Evolutionary conservation across 2,113 vertebrate species (phyloP).

Genomic region (Melanostigma gelatinosum): DNA sequence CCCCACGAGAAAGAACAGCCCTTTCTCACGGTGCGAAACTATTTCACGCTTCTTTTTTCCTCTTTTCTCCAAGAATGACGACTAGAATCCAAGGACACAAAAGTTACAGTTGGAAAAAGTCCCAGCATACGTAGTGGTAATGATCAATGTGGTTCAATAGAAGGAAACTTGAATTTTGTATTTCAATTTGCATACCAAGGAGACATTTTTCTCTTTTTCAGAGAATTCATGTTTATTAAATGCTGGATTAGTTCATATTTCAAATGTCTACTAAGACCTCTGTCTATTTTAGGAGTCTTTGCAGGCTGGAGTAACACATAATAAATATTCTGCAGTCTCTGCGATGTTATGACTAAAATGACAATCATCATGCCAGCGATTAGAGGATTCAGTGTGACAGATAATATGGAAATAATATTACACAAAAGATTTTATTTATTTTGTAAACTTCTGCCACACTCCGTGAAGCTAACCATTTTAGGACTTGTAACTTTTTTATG

Average conservation of each 20-base stretch:
- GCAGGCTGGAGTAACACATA: background rate
- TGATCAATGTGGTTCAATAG: background rate
- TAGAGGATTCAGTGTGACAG: background rate
- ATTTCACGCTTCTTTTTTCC: conserved; percentile 29
- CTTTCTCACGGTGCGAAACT: conserved; percentile 60
- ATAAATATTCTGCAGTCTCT: conserved; percentile 7
- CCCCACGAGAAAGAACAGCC: conserved; percentile 73
- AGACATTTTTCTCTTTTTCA: background rate
- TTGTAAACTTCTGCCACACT: conserved; percentile 28
- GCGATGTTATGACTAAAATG: conserved; percentile 28
- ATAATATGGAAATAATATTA: conserved; percentile 40
- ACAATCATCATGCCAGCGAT: conserved; percentile 48
- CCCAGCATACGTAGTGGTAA: background rate
- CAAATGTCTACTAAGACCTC: background rate
- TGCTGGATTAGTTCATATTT: background rate
- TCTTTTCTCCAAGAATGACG: background rate
- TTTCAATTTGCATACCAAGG: background rate
- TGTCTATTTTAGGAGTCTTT: background rate
- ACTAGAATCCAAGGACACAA: background rate
- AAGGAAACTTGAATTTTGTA: background rate
- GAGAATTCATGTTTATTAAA: background rate
- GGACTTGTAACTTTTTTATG: conserved; percentile 37
- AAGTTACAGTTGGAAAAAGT: background rate
- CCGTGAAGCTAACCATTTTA: conserved; percentile 45
- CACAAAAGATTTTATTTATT: conserved; percentile 52